phyloP scores from a whole-genome alignment of 2,888 invertebrate genomes.

The Drosophila crucigera region DNA sequence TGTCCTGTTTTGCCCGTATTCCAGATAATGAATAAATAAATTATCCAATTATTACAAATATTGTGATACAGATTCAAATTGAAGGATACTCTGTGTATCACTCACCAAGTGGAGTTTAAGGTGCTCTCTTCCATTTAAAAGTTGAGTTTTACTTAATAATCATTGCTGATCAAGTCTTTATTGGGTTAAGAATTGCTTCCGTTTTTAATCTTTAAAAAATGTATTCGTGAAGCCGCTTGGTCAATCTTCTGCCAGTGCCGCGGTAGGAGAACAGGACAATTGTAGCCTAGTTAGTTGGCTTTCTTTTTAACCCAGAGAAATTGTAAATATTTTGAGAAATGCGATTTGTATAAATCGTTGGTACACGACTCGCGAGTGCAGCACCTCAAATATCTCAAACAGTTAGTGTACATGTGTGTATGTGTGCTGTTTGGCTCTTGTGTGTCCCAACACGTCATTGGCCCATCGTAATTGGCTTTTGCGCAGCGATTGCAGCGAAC shows the following conservation, averaged over 20 bases:
- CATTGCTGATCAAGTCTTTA: background rate
- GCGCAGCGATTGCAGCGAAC: conserved; percentile 27
- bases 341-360: background rate
- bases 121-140: background rate
- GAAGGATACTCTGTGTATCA: background rate
- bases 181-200: background rate
- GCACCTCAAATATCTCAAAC: background rate
- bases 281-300: background rate
- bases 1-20: background rate
- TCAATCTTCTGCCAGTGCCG: background rate
- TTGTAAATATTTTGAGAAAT: background rate
- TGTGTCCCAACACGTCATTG: conserved; percentile 15
- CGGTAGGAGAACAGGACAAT: background rate
- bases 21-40: background rate
- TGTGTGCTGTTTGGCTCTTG: background rate
- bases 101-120: background rate
- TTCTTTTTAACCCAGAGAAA: background rate
- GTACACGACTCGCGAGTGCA: conserved; percentile 1
- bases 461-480: conserved; percentile 19
- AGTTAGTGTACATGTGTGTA: background rate
- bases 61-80: background rate
- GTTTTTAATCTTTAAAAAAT: background rate
- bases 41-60: background rate
- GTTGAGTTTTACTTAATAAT: background rate
- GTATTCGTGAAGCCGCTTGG: background rate